Evolutionary conservation across 2,113 vertebrate genomes (phyloP).

Genomic region (Crotalus viridis): DNA sequence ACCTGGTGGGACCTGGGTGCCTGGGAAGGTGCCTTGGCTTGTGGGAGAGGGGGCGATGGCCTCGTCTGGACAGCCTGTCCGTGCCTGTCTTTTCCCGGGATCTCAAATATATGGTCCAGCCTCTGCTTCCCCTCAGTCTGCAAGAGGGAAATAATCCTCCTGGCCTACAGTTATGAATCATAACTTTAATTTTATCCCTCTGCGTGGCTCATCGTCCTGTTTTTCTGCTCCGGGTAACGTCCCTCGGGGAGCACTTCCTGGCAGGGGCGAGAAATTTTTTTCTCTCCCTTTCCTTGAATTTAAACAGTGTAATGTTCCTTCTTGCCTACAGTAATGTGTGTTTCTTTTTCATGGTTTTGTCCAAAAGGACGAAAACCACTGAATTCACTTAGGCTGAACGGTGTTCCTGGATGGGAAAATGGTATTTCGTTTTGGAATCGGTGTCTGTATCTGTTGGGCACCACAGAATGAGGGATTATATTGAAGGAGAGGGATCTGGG

Average conservation of each 20-base stretch:
- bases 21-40: not conserved
- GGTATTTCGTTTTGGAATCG: not conserved
- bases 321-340: not conserved
- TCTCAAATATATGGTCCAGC: not conserved
- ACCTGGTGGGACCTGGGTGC: not conserved
- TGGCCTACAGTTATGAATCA: not conserved
- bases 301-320: not conserved
- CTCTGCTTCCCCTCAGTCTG: not conserved
- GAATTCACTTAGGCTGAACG: not conserved
- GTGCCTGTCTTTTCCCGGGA: not conserved
- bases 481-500: not conserved
- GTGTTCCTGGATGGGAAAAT: not conserved
- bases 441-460: not conserved
- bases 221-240: not conserved
- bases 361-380: not conserved
- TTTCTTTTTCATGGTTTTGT: not conserved
- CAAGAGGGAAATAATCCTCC: not conserved
- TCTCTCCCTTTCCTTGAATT: not conserved
- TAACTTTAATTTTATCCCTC: not conserved
- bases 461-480: not conserved
- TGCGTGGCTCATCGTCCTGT: not conserved
- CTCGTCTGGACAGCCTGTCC: not conserved
- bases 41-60: fast-evolving
- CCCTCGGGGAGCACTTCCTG: not conserved
- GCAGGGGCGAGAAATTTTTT: not conserved